These are phyloP conservation scores for Deladenus siricidicola DNA, from an alignment of 2,888 invertebrate species.

Conservation along the genomic window DNA sequence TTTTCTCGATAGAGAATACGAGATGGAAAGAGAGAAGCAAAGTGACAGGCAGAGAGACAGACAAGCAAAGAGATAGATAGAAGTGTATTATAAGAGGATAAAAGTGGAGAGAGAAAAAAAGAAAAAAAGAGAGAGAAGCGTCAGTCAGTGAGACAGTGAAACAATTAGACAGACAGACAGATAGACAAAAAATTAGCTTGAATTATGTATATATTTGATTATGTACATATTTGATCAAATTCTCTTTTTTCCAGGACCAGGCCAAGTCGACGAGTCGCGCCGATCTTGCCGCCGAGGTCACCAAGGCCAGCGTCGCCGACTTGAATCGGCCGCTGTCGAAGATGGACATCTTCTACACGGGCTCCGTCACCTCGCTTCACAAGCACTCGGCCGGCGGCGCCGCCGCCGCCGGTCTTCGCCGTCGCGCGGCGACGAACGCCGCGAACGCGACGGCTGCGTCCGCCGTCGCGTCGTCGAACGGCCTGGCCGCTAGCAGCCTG, in stretches of 20 bases:
- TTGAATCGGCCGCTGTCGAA: conserved; percentile 65
- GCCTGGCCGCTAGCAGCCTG: background rate
- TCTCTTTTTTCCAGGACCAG: no score
- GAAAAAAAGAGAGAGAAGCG: no score
- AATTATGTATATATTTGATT: background rate
- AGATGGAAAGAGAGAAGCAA: no score
- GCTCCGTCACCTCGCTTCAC: conserved; percentile 62
- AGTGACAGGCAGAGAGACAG: no score
- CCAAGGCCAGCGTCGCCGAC: conserved; percentile 40
- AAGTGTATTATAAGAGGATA: no score
- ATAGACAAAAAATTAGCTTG: no score
- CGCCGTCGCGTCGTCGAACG: background rate
- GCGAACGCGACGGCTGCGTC: background rate
- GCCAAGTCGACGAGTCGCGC: conserved; percentile 24
- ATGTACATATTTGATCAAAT: no score
- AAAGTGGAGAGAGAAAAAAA: no score
- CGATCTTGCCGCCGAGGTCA: conserved; percentile 38
- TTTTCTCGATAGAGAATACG: background rate
- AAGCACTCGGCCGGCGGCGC: conserved; percentile 11
- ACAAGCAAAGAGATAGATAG: no score
- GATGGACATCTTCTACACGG: conserved; percentile 81
- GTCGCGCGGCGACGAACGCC: conserved; percentile 18
- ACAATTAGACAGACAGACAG: no score
- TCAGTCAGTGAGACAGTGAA: no score
- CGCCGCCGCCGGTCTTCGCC: background rate